Evolutionary conservation across 2,888 invertebrate genomes (phyloP), one percentile per base, ranked within the genome.

Genomic region (Drosophila suboccidentalis): DNA sequence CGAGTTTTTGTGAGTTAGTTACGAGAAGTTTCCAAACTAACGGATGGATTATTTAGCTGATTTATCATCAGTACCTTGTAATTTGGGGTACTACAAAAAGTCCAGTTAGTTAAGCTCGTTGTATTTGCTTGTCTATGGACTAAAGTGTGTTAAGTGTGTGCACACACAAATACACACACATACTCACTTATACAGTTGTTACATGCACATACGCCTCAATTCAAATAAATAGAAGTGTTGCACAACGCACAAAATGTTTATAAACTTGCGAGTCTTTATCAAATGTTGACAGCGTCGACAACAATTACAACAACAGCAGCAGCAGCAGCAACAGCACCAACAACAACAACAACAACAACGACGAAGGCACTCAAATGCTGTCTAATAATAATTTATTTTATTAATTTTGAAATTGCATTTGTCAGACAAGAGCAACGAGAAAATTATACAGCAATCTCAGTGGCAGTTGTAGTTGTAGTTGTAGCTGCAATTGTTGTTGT

Each of bases 341-440:
- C 17, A 32, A 3, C n/a, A 39, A 11, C 41, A 29, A 43, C 10
- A 9, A 19, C 34, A 13, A 17, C 41, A 4, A 4, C 50, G 17
- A 19, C 49, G 19, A 32, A 36, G 43, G 47, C 73, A 54, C 72
- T 72, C 58, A 44, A 49, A 38, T 62, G 82, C 57, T 80, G 82
- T 87, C 83, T 78, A 83, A 83, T 89, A 84, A 83, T 84, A 89
- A 89, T 89, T 84, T 89, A 89, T 84, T 84, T 89, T 82, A 89
- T 89, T 87, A 89, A 89, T 87, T 89, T 89, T 65, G 68, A 84
- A 89, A 89, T 84, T 87, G 79, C 89, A 89, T 68, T 71, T 62
- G 79, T 71, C 49, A 75, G 85, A 78, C 87, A 87, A 84, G 75
- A 89, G 82, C 87, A 87, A 65, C 87, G 62, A 81, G 83, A 69